Conservation (phyloP, 2,113 vertebrate species). For the Otis tarda region DNA sequence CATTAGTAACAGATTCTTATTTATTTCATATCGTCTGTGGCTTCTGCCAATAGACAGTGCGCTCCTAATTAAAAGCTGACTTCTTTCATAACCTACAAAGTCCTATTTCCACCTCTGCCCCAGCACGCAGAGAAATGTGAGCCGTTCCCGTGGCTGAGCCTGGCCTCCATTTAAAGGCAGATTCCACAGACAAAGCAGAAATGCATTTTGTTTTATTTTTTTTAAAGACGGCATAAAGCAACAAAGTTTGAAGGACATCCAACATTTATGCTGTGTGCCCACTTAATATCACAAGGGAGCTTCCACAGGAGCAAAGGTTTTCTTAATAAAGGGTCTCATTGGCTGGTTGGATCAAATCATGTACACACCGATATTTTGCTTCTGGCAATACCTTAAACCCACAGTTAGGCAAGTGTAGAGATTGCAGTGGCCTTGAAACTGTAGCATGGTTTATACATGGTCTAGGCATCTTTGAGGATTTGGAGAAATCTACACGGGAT, state of each 20-base stretch:
- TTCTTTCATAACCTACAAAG: conserved; percentile 54
- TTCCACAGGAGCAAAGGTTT: conserved; percentile 65
- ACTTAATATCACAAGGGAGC: conserved; percentile 49
- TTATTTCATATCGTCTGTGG: conserved; percentile 38
- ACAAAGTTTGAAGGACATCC: conserved; percentile 72
- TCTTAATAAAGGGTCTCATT: conserved; percentile 74
- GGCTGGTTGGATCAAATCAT: conserved; percentile 73
- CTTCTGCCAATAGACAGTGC: conserved; percentile 18
- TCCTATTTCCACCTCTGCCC: conserved; percentile 53
- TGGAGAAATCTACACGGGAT: conserved; percentile 82
- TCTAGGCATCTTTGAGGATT: conserved; percentile 79
- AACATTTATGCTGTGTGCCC: conserved; percentile 68
- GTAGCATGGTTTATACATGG: conserved; percentile 75
- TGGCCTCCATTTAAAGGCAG: conserved; percentile 24
- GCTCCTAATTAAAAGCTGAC: conserved; percentile 61
- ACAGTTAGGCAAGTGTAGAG: conserved; percentile 79
- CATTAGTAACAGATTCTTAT: conserved; percentile 61
- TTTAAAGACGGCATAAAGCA: conserved; percentile 62
- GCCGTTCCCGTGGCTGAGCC: neutral
- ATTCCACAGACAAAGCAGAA: conserved; percentile 7
- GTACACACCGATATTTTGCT: conserved; percentile 78
- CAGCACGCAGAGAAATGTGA: neutral
- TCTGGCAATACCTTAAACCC: conserved; percentile 81
- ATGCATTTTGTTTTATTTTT: neutral
- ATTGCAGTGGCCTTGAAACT: conserved; percentile 79